These are phyloP conservation scores for Benthosema pterotum DNA, from an alignment of 2,797 vertebrate species.

Conservation along the genomic window DNA sequence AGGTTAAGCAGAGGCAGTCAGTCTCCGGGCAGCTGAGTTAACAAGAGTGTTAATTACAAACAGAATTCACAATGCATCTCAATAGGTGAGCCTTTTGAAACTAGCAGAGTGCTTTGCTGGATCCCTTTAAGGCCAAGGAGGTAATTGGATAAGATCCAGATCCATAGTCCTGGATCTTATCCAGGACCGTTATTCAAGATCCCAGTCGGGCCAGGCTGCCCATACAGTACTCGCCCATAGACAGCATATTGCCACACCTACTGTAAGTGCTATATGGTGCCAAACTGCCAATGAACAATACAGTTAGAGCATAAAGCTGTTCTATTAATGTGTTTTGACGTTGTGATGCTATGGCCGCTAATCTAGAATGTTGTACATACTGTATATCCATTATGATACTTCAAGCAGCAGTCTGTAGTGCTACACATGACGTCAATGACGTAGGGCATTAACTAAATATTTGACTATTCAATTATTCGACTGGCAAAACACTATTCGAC, in stretches of 20 bases:
- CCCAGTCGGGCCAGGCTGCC: constrained; percentile 25
- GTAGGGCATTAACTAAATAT: too few species aligned
- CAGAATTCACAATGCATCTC: constrained; percentile 40
- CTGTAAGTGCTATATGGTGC: constrained; percentile 33
- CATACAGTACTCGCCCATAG: constrained; percentile 18
- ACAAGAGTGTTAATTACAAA: constrained; percentile 55
- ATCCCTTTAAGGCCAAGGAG: constrained; percentile 37
- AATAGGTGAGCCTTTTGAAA: constrained; percentile 34
- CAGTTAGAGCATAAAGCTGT: constrained; percentile 5
- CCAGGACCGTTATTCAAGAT: constrained; percentile 41
- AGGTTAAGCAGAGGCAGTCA: constrained; percentile 24
- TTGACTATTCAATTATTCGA: too few species aligned
- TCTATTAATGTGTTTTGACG: too few species aligned
- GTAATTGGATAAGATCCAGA: constrained; percentile 51
- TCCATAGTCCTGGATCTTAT: constrained; percentile 34
- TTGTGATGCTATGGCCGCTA: too few species aligned
- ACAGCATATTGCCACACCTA: constrained; percentile 23
- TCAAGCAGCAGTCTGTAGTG: too few species aligned
- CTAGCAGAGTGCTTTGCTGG: constrained; percentile 4
- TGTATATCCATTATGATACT: too few species aligned
- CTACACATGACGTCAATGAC: neutral
- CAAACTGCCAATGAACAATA: constrained; percentile 41
- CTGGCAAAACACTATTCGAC: too few species aligned
- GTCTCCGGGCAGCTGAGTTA: constrained; percentile 35
- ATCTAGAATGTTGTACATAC: too few species aligned